Percentiles rank a stretch among this genome's conserved stretches.
Conservation (phyloP, 2,113 vertebrate species). For the Vombatus ursinus region DNA sequence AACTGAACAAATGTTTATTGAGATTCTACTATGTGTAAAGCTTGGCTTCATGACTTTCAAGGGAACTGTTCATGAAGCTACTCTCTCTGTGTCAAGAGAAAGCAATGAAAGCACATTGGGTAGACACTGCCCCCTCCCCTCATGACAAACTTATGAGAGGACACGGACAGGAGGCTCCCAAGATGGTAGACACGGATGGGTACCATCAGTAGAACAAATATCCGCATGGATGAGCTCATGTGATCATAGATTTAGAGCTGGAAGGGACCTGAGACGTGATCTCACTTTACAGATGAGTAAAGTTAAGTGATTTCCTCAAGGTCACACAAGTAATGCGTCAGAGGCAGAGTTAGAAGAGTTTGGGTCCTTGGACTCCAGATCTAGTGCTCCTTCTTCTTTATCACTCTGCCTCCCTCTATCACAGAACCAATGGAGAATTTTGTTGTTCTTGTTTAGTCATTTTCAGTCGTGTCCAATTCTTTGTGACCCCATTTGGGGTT, state of each 20-base stretch:
- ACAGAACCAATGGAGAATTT: neutral
- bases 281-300: neutral
- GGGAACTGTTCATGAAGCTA: neutral
- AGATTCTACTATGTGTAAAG: neutral
- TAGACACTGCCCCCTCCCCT: neutral
- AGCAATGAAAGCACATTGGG: neutral
- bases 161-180: neutral
- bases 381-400: neutral
- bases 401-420: neutral
- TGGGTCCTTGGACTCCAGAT: neutral
- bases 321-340: neutral
- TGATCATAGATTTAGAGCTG: neutral
- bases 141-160: neutral
- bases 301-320: neutral
- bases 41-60: neutral
- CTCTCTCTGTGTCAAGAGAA: neutral
- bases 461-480: neutral
- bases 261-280: neutral
- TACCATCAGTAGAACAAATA: neutral
- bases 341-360: neutral
- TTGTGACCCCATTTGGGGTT: neutral
- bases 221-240: neutral
- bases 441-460: neutral
- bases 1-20: neutral
- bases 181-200: neutral